Evolutionary conservation across 2,113 vertebrate species (phyloP), one percentile per base, ranked within the genome.

Genomic region (Plestiodon gilberti): DNA sequence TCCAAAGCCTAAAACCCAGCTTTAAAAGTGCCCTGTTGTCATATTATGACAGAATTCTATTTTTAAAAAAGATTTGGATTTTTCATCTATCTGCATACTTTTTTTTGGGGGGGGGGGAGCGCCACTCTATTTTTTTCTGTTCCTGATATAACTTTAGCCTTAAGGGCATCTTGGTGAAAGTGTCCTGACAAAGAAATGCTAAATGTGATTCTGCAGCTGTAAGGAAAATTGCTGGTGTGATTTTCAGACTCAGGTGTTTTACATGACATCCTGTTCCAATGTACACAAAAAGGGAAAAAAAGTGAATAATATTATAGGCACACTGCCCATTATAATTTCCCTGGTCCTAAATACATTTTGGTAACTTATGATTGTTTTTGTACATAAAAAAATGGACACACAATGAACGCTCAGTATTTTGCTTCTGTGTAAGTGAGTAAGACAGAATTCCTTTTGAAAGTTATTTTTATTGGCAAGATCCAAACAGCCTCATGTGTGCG

Each of bases 141-240:
- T 93, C 94, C 64, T 65, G 74, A 87, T 30, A 89, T 57, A 48
- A 93, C 83, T 87, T 78, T 91, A 88, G 70, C 91, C 94, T 90
- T 93, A 94, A 94, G 91, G 91, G 91, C 92, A 94, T 91, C 90
- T 6, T 93, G 89, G 90, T 96, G 90, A 94, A 86, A 93, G 83
- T 89, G 89, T 94, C 90, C 89, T 82, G 90, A 93, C 81, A 87
- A 95, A 43, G 93, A 93, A 82, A 95, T 0, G 77, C 77, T 92
- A 91, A 93, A 86, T 0, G 28, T 91, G 90, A 94, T 94, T 95
- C 90, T 93, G 89, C 81, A 95, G 90, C 92, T 94, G 87, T 83
- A 95, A 90, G 87, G 90, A 93, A n/a, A 95, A 93, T 74, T 95
- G 94, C 95, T 96, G 91, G 91, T 95, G 93, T 91, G 83, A 89